These are phyloP conservation scores for Australoheros facetus DNA, from an alignment of 2,797 vertebrate species.

Conservation along the genomic window DNA sequence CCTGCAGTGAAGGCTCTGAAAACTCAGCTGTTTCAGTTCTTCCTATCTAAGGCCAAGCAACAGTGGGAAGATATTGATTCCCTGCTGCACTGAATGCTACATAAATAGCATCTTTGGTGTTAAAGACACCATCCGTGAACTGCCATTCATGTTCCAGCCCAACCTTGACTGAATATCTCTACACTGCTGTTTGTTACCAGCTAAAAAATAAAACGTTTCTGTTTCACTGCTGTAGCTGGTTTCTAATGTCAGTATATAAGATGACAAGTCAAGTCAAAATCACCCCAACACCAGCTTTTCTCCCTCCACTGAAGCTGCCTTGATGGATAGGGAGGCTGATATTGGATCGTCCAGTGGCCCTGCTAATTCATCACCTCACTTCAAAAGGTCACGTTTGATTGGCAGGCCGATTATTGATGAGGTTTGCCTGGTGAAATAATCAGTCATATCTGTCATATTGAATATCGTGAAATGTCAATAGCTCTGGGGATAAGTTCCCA, in stretches of 20 bases:
- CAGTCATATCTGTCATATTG: constrained; percentile 76
- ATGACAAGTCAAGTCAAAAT: neutral
- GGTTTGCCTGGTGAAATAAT: constrained; percentile 65
- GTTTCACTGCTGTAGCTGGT: neutral
- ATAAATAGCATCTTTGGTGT: no score
- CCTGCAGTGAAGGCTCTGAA: no score
- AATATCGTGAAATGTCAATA: constrained; percentile 73
- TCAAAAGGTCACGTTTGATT: constrained; percentile 75
- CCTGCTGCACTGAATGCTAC: no score
- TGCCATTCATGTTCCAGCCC: no score
- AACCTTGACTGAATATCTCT: no score
- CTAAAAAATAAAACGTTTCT: neutral
- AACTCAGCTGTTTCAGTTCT: no score
- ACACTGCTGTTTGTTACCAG: no score
- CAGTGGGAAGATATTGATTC: no score
- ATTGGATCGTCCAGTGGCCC: constrained; percentile 43
- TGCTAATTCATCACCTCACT: constrained; percentile 67
- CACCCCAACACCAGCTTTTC: neutral
- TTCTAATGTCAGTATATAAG: neutral
- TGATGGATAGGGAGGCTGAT: constrained; percentile 57
- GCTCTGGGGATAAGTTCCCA: constrained; percentile 50
- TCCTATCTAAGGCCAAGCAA: no score
- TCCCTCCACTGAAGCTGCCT: neutral
- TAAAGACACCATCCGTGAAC: no score
- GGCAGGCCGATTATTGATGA: constrained; percentile 75